Evolutionary conservation across 2,113 vertebrate genomes (phyloP).

Genomic region (Salminus brasiliensis): DNA sequence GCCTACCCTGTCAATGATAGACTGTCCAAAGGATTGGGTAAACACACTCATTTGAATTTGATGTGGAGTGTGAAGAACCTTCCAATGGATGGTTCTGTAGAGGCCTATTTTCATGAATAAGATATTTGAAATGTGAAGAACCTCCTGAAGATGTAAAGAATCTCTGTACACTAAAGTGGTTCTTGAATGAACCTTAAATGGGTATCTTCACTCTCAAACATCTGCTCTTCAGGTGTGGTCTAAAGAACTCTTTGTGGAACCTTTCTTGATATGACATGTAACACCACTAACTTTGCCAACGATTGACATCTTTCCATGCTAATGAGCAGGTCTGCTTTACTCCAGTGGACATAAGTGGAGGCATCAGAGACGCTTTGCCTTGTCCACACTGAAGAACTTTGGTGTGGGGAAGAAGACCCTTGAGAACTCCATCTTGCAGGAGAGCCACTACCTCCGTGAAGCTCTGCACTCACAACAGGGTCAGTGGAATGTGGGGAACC

Average conservation of each 20-base stretch:
- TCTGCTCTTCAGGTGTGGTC: no score
- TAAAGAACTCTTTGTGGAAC: no score
- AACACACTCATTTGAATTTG: background rate
- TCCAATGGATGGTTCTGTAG: no score
- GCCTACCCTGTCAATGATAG: constrained; percentile 28
- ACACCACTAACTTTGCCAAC: no score
- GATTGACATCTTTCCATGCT: background rate
- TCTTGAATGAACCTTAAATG: no score
- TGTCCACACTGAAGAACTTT: constrained; percentile 71
- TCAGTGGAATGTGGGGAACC: constrained; percentile 22
- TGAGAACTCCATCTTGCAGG: constrained; percentile 74
- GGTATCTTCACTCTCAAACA: no score
- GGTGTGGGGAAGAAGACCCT: constrained; percentile 70
- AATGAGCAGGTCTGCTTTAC: constrained; percentile 52
- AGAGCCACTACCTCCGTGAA: constrained; percentile 58
- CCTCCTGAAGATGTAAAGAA: no score
- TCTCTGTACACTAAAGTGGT: no score
- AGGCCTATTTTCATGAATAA: no score
- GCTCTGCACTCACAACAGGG: constrained; percentile 65
- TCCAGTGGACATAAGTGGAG: constrained; percentile 63
- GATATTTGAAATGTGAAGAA: no score
- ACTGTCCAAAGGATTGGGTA: background rate
- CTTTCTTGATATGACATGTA: background rate
- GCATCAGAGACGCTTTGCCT: constrained; percentile 68
- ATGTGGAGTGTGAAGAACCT: no score